phyloP scores from a whole-genome alignment of 2,888 invertebrate genomes.

The Diabrotica balteata region DNA sequence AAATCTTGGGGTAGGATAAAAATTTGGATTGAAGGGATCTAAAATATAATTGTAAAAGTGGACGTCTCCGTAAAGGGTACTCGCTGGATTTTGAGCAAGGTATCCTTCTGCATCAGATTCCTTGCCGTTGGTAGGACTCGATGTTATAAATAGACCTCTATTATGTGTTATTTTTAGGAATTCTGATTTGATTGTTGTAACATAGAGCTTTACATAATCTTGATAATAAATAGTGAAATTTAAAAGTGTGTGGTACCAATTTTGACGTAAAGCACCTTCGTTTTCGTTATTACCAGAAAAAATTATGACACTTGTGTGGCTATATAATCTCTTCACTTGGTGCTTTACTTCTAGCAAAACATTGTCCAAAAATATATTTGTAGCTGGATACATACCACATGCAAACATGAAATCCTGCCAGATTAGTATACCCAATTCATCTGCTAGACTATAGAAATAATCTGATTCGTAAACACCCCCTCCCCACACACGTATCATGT shows the following conservation, averaged over 20 bases:
- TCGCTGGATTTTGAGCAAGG: conserved; percentile 79
- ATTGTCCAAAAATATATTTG: conserved; percentile 56
- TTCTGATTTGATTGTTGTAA: conserved; percentile 74
- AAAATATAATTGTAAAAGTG: conserved; percentile 88
- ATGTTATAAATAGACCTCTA: conserved; percentile 74
- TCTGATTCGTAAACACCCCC: conserved; percentile 95
- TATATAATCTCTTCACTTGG: conserved; percentile 81
- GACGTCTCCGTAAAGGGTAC: conserved; percentile 84
- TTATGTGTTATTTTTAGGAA: conserved; percentile 69
- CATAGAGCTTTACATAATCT: conserved; percentile 87
- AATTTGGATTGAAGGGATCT: conserved; percentile 82
- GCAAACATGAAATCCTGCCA: conserved; percentile 99
- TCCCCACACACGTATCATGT: conserved; percentile 96
- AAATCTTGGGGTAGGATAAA: conserved; percentile 84
- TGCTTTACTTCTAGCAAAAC: conserved; percentile 80
- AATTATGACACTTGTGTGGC: conserved; percentile 85
- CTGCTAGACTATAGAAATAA: conserved; percentile 85
- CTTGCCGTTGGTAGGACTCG: conserved; percentile 90
- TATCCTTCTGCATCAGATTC: conserved; percentile 77
- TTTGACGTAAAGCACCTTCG: conserved; percentile 82
- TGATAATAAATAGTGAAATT: conserved; percentile 51
- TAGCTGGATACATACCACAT: conserved; percentile 90
- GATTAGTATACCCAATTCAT: conserved; percentile 87
- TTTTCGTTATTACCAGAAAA: conserved; percentile 98
- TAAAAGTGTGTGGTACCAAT: conserved; percentile 69